These are phyloP conservation scores for Hormiphora californensis DNA, from an alignment of 37 sponge, comb jelly and placozoan genomes.

Conservation along the genomic window DNA sequence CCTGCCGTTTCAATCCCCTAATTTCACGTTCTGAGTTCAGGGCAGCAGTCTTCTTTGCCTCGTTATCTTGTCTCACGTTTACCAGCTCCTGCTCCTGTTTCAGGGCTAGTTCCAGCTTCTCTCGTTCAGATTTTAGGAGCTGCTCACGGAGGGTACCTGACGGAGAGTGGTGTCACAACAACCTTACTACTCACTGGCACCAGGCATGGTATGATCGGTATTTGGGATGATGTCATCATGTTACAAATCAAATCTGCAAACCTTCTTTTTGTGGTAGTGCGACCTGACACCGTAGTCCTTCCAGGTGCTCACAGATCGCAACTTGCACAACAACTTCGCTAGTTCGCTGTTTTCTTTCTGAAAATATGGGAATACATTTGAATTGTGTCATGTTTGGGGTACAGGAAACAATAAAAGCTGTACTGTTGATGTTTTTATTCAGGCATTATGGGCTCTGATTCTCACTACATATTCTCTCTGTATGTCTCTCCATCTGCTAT, in stretches of 20 bases:
- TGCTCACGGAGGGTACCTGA: not conserved
- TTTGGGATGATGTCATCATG: too few relatives aligned
- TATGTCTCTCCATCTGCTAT: too few relatives aligned
- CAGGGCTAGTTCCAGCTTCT: conserved; percentile 45
- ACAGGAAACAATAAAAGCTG: too few relatives aligned
- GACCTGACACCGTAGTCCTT: conserved; percentile 37
- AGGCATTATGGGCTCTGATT: too few relatives aligned
- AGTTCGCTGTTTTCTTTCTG: conserved; percentile 37
- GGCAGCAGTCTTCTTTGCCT: conserved; percentile 50
- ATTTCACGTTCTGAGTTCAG: conserved; percentile 39
- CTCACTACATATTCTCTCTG: too few relatives aligned
- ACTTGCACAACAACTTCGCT: conserved; percentile 6
- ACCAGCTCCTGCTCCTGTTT: conserved; percentile 49
- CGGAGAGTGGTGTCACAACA: too few relatives aligned
- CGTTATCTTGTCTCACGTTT: conserved; percentile 36
- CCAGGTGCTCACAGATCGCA: conserved; percentile 1
- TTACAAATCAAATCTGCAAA: too few relatives aligned
- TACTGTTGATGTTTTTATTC: too few relatives aligned
- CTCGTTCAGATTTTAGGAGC: conserved; percentile 24
- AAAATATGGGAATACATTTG: too few relatives aligned
- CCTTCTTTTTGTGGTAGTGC: not conserved
- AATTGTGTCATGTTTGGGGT: too few relatives aligned
- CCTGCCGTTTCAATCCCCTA: conserved; percentile 4
- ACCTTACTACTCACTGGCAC: too few relatives aligned
- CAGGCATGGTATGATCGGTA: too few relatives aligned